A percentile compares a stretch with the other conserved stretches of the same genome.
phyloP scores from a whole-genome alignment of 2,888 invertebrate genomes.

The Venusia cambrica region DNA sequence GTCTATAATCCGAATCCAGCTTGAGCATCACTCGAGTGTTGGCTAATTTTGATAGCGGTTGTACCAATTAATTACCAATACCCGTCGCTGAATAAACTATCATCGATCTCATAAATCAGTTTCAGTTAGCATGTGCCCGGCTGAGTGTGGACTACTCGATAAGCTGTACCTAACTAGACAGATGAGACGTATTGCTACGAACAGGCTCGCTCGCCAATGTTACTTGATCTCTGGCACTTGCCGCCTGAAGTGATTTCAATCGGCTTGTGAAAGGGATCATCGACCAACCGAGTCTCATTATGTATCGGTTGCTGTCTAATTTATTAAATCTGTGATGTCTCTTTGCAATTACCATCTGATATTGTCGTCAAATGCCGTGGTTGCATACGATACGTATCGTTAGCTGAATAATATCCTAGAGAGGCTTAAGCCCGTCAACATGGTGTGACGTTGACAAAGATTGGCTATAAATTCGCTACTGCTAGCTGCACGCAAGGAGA shows the following conservation, averaged over 20 bases:
- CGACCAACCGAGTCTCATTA: constrained; percentile 30
- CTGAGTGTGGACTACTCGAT: constrained; percentile 62
- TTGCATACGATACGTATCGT: constrained; percentile 25
- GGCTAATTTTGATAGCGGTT: constrained; percentile 37
- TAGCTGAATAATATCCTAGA: constrained; percentile 29
- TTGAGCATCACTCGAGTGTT: too few relatives aligned
- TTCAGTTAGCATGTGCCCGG: constrained; percentile 61
- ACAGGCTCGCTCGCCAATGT: constrained; percentile 38
- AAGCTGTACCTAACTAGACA: constrained; percentile 54
- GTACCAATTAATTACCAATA: constrained; percentile 54
- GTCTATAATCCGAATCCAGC: too few relatives aligned
- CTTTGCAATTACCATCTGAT: too few relatives aligned
- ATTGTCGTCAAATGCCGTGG: not conserved
- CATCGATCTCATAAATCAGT: constrained; percentile 66
- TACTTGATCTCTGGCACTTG: constrained; percentile 38
- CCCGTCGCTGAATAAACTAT: constrained; percentile 55
- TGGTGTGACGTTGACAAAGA: constrained; percentile 43
- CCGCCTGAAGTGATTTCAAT: constrained; percentile 29
- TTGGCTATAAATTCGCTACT: constrained; percentile 36
- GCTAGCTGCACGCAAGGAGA: constrained; percentile 11
- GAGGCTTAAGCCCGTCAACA: constrained; percentile 19
- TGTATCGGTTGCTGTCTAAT: constrained; percentile 25
- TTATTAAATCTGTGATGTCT: constrained; percentile 6
- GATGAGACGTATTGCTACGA: constrained; percentile 60
- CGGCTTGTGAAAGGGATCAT: constrained; percentile 29